Percentiles rank a stretch among this genome's conserved stretches.
Evolutionary conservation across 2,113 vertebrate genomes (phyloP).

Genomic region (Crotalus viridis): DNA sequence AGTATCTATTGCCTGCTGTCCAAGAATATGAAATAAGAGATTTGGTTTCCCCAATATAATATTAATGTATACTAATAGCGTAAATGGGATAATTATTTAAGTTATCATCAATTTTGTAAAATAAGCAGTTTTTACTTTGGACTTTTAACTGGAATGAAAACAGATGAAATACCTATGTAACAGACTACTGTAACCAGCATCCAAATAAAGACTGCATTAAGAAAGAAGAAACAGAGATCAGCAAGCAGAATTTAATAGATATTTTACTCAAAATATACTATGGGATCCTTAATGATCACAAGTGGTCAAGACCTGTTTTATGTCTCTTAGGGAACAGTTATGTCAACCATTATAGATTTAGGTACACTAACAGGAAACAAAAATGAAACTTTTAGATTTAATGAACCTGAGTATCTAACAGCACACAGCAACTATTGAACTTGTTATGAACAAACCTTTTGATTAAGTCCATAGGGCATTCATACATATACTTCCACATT

Average conservation of each 20-base stretch:
- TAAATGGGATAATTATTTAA: background rate
- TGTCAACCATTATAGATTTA: constrained; percentile 68
- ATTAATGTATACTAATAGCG: background rate
- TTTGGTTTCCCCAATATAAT: background rate
- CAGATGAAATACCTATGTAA: background rate
- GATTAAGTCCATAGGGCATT: constrained; percentile 71
- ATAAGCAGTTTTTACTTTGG: background rate
- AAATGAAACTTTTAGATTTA: constrained; percentile 67
- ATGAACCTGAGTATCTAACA: constrained; percentile 66
- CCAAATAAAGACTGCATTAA: constrained; percentile 39
- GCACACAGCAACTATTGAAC: constrained; percentile 67
- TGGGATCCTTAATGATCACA: constrained; percentile 69
- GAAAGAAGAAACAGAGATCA: constrained; percentile 31
- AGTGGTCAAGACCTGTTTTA: constrained; percentile 53
- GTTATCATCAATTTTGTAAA: background rate
- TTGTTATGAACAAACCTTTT: constrained; percentile 70
- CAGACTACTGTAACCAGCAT: constrained; percentile 3
- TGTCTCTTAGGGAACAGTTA: constrained; percentile 61
- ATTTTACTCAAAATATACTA: constrained; percentile 44
- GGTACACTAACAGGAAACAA: constrained; percentile 56
- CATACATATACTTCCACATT: background rate
- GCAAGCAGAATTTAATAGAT: constrained; percentile 31
- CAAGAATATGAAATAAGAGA: background rate
- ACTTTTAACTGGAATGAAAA: background rate
- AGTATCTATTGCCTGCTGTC: background rate